Conservation (phyloP, 1,140 invertebrate genomes). For the Tachypleus tridentatus region DNA sequence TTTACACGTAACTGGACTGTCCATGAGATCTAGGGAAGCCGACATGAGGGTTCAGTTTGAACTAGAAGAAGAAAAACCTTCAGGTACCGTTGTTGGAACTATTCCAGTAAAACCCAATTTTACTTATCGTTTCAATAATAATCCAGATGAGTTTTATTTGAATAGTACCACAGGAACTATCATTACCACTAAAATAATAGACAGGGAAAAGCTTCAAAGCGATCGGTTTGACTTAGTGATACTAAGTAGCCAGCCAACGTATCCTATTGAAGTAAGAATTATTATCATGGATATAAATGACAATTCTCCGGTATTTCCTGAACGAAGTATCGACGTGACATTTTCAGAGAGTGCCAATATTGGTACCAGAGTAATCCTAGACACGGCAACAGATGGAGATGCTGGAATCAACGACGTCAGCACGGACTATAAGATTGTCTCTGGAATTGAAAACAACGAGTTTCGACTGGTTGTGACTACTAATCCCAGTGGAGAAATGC, state of each 20-base stretch:
- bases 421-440: constrained; percentile 74
- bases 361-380: constrained; percentile 72
- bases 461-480: constrained; percentile 72
- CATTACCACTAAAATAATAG: constrained; percentile 60
- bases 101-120: constrained; percentile 77
- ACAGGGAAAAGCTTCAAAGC: constrained; percentile 57
- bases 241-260: constrained; percentile 79
- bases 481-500: constrained; percentile 74
- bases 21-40: constrained; percentile 12
- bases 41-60: constrained; percentile 42
- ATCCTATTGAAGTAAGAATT: constrained; percentile 81
- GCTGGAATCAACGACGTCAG: constrained; percentile 66
- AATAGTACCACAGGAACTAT: constrained; percentile 70
- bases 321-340: constrained; percentile 64
- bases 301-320: constrained; percentile 78
- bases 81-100: constrained; percentile 65
- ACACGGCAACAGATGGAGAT: constrained; percentile 76
- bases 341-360: constrained; percentile 82
- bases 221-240: constrained; percentile 83
- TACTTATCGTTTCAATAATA: constrained; percentile 69
- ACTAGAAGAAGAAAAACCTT: constrained; percentile 65
- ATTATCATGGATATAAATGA: constrained; percentile 76
- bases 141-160: constrained; percentile 63
- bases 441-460: constrained; percentile 72
- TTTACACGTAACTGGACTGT: constrained; percentile 3